Evolutionary conservation across 2,888 invertebrate genomes (phyloP).

Genomic region (Noctua janthe): DNA sequence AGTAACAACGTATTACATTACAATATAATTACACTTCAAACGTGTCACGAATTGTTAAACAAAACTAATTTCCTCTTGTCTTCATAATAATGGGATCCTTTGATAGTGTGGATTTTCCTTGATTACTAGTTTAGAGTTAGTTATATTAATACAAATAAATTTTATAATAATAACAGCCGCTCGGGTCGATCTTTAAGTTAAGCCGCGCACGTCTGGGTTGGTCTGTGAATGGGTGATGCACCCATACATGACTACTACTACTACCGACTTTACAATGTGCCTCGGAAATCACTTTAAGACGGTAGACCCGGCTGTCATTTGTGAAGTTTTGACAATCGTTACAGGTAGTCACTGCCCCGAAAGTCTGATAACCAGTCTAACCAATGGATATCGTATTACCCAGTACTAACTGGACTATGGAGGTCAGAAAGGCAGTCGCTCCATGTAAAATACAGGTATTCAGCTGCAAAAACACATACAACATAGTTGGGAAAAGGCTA

Average conservation of each 20-base stretch:
- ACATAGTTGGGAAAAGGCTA: background rate
- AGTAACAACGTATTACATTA: conserved; percentile 24
- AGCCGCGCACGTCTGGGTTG: background rate
- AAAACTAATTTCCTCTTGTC: conserved; percentile 60
- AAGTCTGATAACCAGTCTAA: background rate
- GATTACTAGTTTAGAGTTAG: conserved; percentile 6
- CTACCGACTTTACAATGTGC: background rate
- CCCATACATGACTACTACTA: background rate
- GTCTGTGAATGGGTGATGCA: background rate
- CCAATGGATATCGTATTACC: background rate
- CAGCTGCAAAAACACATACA: background rate
- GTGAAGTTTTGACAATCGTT: background rate
- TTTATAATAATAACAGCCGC: background rate
- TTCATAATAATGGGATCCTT: conserved; percentile 43
- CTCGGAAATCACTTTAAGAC: background rate
- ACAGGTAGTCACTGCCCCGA: background rate
- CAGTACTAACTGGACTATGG: background rate
- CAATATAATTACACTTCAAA: conserved; percentile 44
- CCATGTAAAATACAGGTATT: background rate
- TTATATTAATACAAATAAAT: no score
- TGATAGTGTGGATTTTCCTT: conserved; percentile 10
- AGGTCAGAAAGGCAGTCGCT: background rate
- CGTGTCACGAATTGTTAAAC: conserved; percentile 36
- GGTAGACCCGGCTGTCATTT: background rate
- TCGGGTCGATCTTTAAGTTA: background rate